Percentiles rank a stretch among this genome's conserved stretches.
These are phyloP conservation scores for Mystacides longicornis DNA, from an alignment of 2,888 invertebrate species.

Conservation along the genomic window DNA sequence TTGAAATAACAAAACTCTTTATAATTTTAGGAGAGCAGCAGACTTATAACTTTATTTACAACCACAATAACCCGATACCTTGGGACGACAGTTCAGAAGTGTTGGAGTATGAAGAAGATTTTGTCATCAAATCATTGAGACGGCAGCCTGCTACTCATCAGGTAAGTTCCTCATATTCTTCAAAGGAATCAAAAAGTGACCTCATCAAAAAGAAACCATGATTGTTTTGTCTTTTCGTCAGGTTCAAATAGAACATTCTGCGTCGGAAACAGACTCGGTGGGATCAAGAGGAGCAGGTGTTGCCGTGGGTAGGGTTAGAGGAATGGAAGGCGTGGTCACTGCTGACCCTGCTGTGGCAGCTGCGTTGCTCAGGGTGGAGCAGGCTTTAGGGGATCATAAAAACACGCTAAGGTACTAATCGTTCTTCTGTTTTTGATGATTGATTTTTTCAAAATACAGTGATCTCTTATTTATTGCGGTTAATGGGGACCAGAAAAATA, in stretches of 20 bases:
- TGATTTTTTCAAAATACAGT: no score
- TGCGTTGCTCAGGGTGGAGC: neutral
- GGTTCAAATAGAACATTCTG: neutral
- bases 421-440: neutral
- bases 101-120: slow-evolving; percentile 79
- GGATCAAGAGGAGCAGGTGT: neutral
- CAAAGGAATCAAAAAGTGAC: neutral
- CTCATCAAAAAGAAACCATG: neutral
- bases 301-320: neutral
- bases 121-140: slow-evolving; percentile 58
- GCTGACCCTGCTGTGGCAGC: neutral
- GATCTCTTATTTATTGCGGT: no score
- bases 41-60: neutral
- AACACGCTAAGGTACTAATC: neutral
- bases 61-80: slow-evolving; percentile 46
- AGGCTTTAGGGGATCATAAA: neutral
- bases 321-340: neutral
- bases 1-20: no score
- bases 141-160: slow-evolving; percentile 5
- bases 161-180: no score
- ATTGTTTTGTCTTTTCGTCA: neutral
- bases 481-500: no score
- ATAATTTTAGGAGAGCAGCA: neutral
- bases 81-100: slow-evolving; percentile 86
- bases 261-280: neutral